These are phyloP conservation scores for Pseudomyrmex gracilis DNA, from an alignment of 1,140 invertebrate species.

Conservation along the genomic window DNA sequence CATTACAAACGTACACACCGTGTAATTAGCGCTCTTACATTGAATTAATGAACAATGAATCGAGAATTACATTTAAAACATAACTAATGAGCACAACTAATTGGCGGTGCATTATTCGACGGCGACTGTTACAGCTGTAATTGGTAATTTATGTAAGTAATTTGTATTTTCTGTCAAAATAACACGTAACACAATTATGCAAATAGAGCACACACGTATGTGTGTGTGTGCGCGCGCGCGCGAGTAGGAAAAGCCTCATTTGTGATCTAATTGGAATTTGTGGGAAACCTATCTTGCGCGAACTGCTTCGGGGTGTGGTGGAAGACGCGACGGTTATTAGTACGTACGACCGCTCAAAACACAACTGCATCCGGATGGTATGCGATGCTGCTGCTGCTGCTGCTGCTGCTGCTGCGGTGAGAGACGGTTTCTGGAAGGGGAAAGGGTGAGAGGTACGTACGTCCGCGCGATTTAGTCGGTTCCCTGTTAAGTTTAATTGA, in stretches of 20 bases:
- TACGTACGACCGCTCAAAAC: conserved; percentile 25
- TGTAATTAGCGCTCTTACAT: conserved; percentile 14
- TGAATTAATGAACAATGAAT: background rate
- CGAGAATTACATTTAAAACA: background rate
- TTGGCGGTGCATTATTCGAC: conserved; percentile 9
- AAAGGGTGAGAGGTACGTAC: background rate
- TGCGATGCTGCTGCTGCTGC: background rate
- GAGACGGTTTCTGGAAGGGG: background rate
- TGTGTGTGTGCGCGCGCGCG: background rate
- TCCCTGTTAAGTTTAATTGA: conserved; percentile 59
- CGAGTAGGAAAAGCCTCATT: background rate
- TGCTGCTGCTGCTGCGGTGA: background rate
- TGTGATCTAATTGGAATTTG: conserved; percentile 47
- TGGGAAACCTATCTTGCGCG: conserved; percentile 14
- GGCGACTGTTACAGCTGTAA: background rate
- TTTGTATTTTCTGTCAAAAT: background rate
- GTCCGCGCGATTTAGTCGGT: conserved; percentile 29
- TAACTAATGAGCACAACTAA: conserved; percentile 17
- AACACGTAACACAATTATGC: conserved; percentile 3
- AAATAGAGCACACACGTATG: background rate
- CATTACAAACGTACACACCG: background rate
- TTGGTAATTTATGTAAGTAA: conserved; percentile 31
- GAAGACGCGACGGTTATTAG: conserved; percentile 23
- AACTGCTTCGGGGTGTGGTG: conserved; percentile 9
- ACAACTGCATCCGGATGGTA: conserved; percentile 18